Evolutionary conservation across 1,140 invertebrate species (phyloP).

Genomic region (Thrips palmi): DNA sequence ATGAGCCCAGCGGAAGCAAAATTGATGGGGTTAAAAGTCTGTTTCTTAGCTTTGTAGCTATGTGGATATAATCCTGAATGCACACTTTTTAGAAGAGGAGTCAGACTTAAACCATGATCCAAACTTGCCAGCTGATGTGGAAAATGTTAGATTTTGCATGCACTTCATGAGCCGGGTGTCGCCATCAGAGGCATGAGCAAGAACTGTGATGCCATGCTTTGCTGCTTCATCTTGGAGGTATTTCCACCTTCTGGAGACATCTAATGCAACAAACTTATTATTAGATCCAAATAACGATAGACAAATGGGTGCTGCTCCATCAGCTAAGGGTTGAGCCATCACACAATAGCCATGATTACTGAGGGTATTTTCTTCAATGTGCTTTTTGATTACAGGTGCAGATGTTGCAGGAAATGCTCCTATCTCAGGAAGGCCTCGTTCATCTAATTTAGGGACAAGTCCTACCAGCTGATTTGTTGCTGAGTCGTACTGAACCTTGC

Average conservation of each 20-base stretch:
- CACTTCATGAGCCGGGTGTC: slow-evolving; percentile 13
- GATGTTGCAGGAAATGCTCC: slow-evolving; percentile 11
- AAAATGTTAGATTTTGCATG: slow-evolving; percentile 11
- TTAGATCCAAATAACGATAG: slow-evolving; percentile 12
- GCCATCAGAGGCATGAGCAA: slow-evolving; percentile 13
- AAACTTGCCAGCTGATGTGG: background rate
- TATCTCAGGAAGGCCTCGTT: slow-evolving; percentile 11
- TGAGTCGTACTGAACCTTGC: slow-evolving; percentile 14
- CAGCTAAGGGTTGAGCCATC: slow-evolving; percentile 13
- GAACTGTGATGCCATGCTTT: slow-evolving; percentile 11
- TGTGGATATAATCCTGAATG: slow-evolving; percentile 10
- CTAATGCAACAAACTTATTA: slow-evolving; percentile 10
- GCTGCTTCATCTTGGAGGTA: slow-evolving; percentile 7
- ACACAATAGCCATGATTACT: slow-evolving; percentile 7
- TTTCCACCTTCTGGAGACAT: slow-evolving; percentile 10
- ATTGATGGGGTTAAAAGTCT: slow-evolving; percentile 8
- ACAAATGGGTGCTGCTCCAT: slow-evolving; percentile 11
- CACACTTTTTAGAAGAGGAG: background rate
- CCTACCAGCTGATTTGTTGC: slow-evolving; percentile 15
- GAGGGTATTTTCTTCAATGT: slow-evolving; percentile 9
- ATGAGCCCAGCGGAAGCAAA: slow-evolving; percentile 9
- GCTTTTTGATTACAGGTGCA: slow-evolving; percentile 9
- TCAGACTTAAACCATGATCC: slow-evolving; percentile 4
- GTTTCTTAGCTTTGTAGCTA: slow-evolving; percentile 9
- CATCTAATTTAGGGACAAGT: slow-evolving; percentile 14